Conservation (phyloP, 2,797 vertebrate species). For the Tokudaia tokunoshimensis region DNA sequence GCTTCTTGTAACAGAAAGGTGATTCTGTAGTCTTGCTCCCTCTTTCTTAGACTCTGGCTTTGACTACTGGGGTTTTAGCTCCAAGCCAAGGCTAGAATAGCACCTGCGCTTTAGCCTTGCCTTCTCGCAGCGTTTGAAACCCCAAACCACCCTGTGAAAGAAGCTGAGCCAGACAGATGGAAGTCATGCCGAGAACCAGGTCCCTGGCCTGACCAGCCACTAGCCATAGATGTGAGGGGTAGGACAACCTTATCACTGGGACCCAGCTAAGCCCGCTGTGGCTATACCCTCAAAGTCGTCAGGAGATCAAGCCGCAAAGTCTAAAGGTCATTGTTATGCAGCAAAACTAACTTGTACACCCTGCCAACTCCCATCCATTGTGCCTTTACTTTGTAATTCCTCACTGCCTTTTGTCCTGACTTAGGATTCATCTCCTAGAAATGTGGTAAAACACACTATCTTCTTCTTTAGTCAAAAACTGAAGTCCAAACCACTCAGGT, state of each 20-base stretch:
- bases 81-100: background rate
- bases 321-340: background rate
- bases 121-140: background rate
- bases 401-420: background rate
- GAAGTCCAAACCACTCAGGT: background rate
- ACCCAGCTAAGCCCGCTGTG: background rate
- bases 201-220: fast-evolving
- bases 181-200: background rate
- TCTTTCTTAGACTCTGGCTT: background rate
- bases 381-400: constrained; percentile 21
- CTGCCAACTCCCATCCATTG: background rate
- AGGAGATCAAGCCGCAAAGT: background rate
- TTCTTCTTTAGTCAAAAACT: background rate
- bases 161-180: background rate
- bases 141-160: background rate
- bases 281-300: background rate
- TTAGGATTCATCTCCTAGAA: background rate
- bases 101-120: background rate
- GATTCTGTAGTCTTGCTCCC: background rate
- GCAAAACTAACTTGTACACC: background rate
- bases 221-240: background rate
- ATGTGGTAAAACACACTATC: background rate
- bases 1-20: background rate
- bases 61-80: background rate
- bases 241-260: background rate